Base-by-base conservation (phyloP, 2,888 invertebrate genomes). In the Uropetala carovei region DNA sequence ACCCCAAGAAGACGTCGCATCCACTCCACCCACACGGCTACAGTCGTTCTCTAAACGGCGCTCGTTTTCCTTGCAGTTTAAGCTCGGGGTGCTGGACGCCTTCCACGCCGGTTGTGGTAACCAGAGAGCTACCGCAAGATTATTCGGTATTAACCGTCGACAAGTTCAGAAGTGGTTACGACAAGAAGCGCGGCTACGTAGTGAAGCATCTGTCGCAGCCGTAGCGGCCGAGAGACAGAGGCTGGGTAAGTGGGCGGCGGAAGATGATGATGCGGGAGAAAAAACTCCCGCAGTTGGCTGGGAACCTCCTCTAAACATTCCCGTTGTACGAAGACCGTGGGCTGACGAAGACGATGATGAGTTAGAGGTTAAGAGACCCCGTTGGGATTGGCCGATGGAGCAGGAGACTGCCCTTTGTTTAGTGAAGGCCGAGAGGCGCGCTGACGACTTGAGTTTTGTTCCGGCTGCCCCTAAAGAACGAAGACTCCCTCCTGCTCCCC, bases 141-240 rank as follows among this genome's bases (percentile, higher is more conserved):
- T 95, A 93, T 96, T 95, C 93, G 95, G 95, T 92, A 95, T 96
- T 92, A 95, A 96, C 93, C 94, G 96, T 11, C 94, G 96, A 18
- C 96, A 96, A 94, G 95, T 96, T 59, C 96, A 96, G 93, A 96
- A 96, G 93, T 96, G 96, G 96, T 93, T 96, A 3, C 95, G 95
- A 16, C 95, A 95, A 93, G 95, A 95, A 93, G 93, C 93, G 14
- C 94, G 95, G 13, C 94, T 95, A 3, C 94, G 95, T 13, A 94
- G 94, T 22, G 95, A 95, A 93, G 93, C 93, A 16, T 92, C 93
- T 11, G 94, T 94, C 83, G 82, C 84, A 57, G 92, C 91, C 43
- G 68, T 68, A 27, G 84, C 92, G n/a, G 84, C 92, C 30, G 94
- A 94, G n/a, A 93, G 95, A n/a, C 95, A 95, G 92, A 94, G 95